These are phyloP conservation scores for Julus scanicus DNA, from an alignment of 2,888 invertebrate genomes.

Conservation along the genomic window DNA sequence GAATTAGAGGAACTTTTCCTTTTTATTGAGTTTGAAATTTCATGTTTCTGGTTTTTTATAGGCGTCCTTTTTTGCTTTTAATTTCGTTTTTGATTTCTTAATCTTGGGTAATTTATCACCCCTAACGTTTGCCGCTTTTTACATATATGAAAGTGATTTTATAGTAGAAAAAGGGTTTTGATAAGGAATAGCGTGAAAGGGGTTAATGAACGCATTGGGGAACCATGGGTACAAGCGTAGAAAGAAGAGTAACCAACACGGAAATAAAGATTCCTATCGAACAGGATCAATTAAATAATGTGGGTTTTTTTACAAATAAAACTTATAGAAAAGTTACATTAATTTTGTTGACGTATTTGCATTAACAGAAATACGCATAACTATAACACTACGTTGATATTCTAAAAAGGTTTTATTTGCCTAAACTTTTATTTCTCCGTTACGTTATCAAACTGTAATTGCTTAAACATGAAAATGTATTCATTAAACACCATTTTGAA, in stretches of 20 bases:
- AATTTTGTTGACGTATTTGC: too few relatives aligned
- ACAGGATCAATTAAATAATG: background rate
- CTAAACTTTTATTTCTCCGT: too few relatives aligned
- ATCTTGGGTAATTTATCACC: conserved; percentile 37
- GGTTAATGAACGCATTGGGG: conserved; percentile 17
- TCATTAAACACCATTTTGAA: too few relatives aligned
- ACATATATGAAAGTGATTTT: conserved; percentile 9
- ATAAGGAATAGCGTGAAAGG: background rate
- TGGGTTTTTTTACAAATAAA: background rate
- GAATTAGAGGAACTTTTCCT: background rate
- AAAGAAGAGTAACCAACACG: background rate
- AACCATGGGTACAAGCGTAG: background rate
- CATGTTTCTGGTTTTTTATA: conserved; percentile 25
- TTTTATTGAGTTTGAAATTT: conserved; percentile 20
- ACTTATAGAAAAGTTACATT: background rate
- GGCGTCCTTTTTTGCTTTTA: background rate
- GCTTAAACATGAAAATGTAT: too few relatives aligned
- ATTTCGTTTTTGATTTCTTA: conserved; percentile 42
- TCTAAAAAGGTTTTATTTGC: too few relatives aligned
- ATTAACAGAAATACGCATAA: too few relatives aligned
- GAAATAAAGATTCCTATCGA: background rate
- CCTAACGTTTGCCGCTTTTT: background rate
- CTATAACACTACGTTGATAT: too few relatives aligned
- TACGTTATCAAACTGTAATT: too few relatives aligned
- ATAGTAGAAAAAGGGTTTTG: conserved; percentile 38